Base-by-base conservation (phyloP, 2,888 invertebrate genomes). In the Ecliptopera silaceata region DNA sequence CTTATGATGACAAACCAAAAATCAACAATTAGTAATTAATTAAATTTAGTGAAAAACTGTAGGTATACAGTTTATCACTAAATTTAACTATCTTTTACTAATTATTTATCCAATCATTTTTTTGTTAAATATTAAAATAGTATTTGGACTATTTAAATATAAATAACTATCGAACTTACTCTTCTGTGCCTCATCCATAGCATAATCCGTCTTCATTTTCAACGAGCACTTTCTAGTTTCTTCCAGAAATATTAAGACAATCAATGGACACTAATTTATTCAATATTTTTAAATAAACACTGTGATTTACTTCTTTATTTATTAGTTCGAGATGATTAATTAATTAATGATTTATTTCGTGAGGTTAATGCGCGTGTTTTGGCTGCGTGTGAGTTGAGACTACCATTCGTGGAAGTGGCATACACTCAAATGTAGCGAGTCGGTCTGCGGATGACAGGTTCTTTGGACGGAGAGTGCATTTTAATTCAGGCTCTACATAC, bases 151-250 rank as follows among this genome's bases (percentile, higher is more conserved):
- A 11, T 2, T n/a, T 31, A n/a, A 11, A 31, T 34, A 22, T 31
- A 43, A 5, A 15, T 29, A 45, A 44, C 17, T 8, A n/a, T 26
- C 47, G 13, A 13, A 89, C 90, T 91, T 83, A 91, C 91, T 86
- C 82, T 90, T 91, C 76, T 91, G 89, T 86, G 88, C 83, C 68
- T 88, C 91, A 82, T 91, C 91, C 88, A 91, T 84, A 63, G 90
- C 88, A 83, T 91, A 91, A 88, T 91, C 91, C 88, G 91, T 87
- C 85, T 91, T 91, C 91, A 91, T 91, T 74, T 79, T 81, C 64
- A 74, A 76, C 54, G 65, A 52, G 69, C 88, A 86, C 87, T 86
- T 80, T 82, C 75, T 77, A 79, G 65, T 76, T 75, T 8, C 36
- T 10, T 36, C 36, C 72, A 71, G 65, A 73, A 71, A 70, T 68